These are phyloP conservation scores for Drosophila pandora DNA, from an alignment of 1,140 invertebrate genomes.

Conservation along the genomic window DNA sequence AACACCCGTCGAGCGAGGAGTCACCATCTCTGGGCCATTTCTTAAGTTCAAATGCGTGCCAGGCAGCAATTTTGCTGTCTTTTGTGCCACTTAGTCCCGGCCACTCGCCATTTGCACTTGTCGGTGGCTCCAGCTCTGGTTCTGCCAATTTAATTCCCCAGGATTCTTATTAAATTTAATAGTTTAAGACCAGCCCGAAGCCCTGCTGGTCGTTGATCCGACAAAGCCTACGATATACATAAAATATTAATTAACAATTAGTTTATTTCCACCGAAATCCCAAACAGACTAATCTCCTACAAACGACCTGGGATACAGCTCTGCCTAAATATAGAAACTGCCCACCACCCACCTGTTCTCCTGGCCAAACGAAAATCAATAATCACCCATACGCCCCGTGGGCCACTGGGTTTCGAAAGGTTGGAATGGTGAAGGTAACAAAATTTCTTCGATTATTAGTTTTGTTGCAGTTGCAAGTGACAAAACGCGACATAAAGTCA, in stretches of 20 bases:
- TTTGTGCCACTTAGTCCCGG: slow-evolving; percentile 31
- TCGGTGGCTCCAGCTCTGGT: slow-evolving; percentile 5
- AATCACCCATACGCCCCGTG: slow-evolving; percentile 22
- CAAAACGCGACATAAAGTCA: slow-evolving; percentile 61
- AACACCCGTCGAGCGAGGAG: slow-evolving; percentile 52
- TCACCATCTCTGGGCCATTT: slow-evolving; percentile 22
- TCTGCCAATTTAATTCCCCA: slow-evolving; percentile 35
- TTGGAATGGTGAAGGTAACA: slow-evolving; percentile 15
- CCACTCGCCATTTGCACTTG: slow-evolving; percentile 39
- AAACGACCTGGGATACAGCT: slow-evolving; percentile 13
- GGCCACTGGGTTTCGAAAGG: neutral
- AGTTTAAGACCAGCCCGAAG: neutral
- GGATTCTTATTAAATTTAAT: slow-evolving; percentile 24
- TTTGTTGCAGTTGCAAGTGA: slow-evolving; percentile 63
- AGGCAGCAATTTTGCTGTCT: slow-evolving; percentile 49
- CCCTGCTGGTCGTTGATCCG: slow-evolving; percentile 1
- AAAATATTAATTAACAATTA: slow-evolving; percentile 17
- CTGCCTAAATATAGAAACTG: slow-evolving; percentile 32
- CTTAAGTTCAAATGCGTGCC: slow-evolving; percentile 58
- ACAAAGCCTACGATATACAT: neutral
- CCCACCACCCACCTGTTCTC: neutral
- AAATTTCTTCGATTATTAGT: slow-evolving; percentile 49
- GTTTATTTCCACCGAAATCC: slow-evolving; percentile 10
- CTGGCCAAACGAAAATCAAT: slow-evolving; percentile 32
- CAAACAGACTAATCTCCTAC: slow-evolving; percentile 22